Evolutionary conservation across 2,113 vertebrate genomes (phyloP).

Genomic region (Neolamprologus sp.): DNA sequence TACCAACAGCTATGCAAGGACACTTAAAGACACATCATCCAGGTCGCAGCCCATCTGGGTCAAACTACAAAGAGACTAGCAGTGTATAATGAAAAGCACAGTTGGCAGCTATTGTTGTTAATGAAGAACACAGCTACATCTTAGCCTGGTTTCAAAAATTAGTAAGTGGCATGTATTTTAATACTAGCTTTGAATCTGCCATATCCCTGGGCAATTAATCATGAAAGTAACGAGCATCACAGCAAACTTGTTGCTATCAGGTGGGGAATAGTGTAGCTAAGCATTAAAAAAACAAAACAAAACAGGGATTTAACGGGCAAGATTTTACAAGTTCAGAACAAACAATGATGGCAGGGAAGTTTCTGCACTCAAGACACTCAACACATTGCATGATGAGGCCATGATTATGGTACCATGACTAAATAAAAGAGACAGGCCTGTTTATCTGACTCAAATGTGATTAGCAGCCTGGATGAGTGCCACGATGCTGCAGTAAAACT

Average conservation of each 20-base stretch:
- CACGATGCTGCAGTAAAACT: not conserved
- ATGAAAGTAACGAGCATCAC: not conserved
- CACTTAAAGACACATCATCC: constrained; percentile 47
- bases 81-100: not conserved
- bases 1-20: constrained; percentile 13
- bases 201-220: not conserved
- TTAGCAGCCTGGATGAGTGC: not conserved
- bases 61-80: constrained; percentile 6
- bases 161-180: not conserved
- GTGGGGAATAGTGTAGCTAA: constrained; percentile 15
- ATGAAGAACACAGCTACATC: not conserved
- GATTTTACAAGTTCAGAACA: not conserved
- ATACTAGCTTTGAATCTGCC: not conserved
- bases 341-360: not conserved
- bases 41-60: constrained; percentile 53
- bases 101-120: not conserved
- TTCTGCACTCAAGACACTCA: not conserved
- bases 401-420: not conserved
- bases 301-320: not conserved
- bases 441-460: constrained; percentile 27
- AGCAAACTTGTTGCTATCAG: not conserved
- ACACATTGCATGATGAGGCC: not conserved
- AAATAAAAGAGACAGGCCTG: not conserved
- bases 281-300: constrained; percentile 2
- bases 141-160: not conserved